Evolutionary conservation across 2,888 invertebrate genomes (phyloP).

Genomic region (Trimorus sp.): DNA sequence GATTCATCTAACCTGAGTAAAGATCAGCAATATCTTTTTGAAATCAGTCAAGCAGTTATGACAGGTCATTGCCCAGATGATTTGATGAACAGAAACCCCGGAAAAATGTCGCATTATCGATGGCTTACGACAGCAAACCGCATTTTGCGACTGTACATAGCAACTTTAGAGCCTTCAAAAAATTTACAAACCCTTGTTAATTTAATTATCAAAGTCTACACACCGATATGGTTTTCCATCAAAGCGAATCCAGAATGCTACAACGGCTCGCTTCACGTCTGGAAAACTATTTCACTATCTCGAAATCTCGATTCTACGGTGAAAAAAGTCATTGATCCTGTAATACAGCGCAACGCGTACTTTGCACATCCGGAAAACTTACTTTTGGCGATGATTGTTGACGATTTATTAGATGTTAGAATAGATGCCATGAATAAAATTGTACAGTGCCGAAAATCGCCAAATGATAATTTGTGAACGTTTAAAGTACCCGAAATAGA

Average conservation of each 20-base stretch:
- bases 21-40: conserved; percentile 34
- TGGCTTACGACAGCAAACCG: conserved; percentile 36
- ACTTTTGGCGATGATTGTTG: conserved; percentile 21
- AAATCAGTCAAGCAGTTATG: conserved; percentile 21
- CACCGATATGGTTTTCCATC: conserved; percentile 18
- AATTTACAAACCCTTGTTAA: conserved; percentile 12
- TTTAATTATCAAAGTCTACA: conserved; percentile 18
- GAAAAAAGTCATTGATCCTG: conserved; percentile 4
- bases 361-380: conserved; percentile 17
- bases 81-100: conserved; percentile 27
- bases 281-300: background rate
- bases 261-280: conserved; percentile 7
- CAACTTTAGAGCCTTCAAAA: conserved; percentile 3
- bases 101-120: conserved; percentile 28
- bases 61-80: conserved; percentile 16
- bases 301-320: background rate
- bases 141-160: conserved; percentile 14
- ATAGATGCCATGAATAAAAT: conserved; percentile 4
- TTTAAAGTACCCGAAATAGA: conserved; percentile 7
- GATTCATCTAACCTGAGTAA: conserved; percentile 17
- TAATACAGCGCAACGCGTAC: conserved; percentile 19
- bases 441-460: background rate
- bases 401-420: conserved; percentile 14
- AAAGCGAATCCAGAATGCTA: conserved; percentile 11
- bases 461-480: background rate